A percentile compares a stretch with the other conserved stretches of the same genome.
Evolutionary conservation across 2,888 invertebrate species (phyloP).

Genomic region (Nomada goodeniana): DNA sequence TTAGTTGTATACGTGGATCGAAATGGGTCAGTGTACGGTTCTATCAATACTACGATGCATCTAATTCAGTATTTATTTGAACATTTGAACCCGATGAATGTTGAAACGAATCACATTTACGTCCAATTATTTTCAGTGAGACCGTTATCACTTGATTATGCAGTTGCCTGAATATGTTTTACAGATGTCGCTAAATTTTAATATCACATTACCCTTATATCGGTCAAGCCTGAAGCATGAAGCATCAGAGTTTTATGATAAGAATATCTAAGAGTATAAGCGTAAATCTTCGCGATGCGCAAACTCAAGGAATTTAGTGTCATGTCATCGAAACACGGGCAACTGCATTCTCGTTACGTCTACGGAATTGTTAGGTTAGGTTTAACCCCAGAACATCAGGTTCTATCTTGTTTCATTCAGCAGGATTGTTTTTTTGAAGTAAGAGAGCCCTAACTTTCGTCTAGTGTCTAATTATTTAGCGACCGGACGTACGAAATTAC

Average conservation of each 20-base stretch:
- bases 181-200: constrained; percentile 55
- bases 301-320: constrained; percentile 19
- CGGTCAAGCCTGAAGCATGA: neutral
- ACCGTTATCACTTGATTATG: constrained; percentile 50
- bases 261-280: neutral
- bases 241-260: constrained; percentile 4
- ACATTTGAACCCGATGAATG: constrained; percentile 9
- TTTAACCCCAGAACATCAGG: constrained; percentile 18
- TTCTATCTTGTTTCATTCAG: constrained; percentile 18
- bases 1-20: neutral
- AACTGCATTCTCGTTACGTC: neutral
- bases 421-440: constrained; percentile 10
- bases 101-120: constrained; percentile 6
- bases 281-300: neutral
- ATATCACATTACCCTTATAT: neutral
- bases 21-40: neutral
- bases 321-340: constrained; percentile 6
- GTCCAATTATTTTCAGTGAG: constrained; percentile 35
- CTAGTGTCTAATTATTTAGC: constrained; percentile 5
- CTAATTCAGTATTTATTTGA: constrained; percentile 11
- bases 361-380: constrained; percentile 44
- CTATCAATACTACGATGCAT: neutral
- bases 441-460: neutral
- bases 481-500: constrained; percentile 1
- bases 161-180: constrained; percentile 18